phyloP scores from a whole-genome alignment of 1,140 invertebrate species.

The Drosophila nigromelanica region DNA sequence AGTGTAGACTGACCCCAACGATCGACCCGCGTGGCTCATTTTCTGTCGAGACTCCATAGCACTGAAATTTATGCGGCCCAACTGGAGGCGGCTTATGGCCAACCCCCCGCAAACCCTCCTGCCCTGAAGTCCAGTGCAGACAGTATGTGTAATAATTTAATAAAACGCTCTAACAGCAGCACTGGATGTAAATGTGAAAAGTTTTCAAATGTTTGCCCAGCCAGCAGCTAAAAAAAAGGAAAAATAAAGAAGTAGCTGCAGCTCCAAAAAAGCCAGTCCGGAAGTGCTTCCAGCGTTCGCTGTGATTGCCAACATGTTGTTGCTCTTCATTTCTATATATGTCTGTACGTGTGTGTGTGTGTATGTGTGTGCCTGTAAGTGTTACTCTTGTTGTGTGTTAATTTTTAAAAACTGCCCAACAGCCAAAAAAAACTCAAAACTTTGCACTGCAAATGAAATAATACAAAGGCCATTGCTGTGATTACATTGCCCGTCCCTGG shows the following conservation, averaged over 20 bases:
- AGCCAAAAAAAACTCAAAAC: slow-evolving; percentile 62
- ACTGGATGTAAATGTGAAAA: slow-evolving; percentile 81
- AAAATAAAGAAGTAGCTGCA: slow-evolving; percentile 18
- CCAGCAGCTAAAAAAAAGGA: slow-evolving; percentile 44
- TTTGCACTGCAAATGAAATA: slow-evolving; percentile 71
- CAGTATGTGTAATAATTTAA: slow-evolving; percentile 75
- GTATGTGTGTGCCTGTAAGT: slow-evolving; percentile 37
- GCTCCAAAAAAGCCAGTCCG: slow-evolving; percentile 47
- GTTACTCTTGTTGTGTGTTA: slow-evolving; percentile 61
- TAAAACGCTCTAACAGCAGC: slow-evolving; percentile 78
- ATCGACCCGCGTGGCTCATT: slow-evolving; percentile 68
- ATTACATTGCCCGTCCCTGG: slow-evolving; percentile 56
- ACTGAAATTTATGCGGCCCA: slow-evolving; percentile 71
- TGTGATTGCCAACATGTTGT: slow-evolving; percentile 70
- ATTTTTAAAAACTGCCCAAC: slow-evolving; percentile 79
- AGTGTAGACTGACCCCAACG: slow-evolving; percentile 47
- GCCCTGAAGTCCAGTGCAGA: slow-evolving; percentile 14
- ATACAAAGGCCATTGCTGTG: slow-evolving; percentile 73
- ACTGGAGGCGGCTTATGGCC: slow-evolving; percentile 55
- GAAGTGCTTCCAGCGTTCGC: slow-evolving; percentile 68
- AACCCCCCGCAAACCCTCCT: slow-evolving; percentile 18
- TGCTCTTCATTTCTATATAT: slow-evolving; percentile 31
- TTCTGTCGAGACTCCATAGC: slow-evolving; percentile 49
- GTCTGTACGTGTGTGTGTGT: slow-evolving; percentile 7
- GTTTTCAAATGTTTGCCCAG: slow-evolving; percentile 76